Evolutionary conservation across 2,797 vertebrate species (phyloP).

Genomic region (Manis javanica): DNA sequence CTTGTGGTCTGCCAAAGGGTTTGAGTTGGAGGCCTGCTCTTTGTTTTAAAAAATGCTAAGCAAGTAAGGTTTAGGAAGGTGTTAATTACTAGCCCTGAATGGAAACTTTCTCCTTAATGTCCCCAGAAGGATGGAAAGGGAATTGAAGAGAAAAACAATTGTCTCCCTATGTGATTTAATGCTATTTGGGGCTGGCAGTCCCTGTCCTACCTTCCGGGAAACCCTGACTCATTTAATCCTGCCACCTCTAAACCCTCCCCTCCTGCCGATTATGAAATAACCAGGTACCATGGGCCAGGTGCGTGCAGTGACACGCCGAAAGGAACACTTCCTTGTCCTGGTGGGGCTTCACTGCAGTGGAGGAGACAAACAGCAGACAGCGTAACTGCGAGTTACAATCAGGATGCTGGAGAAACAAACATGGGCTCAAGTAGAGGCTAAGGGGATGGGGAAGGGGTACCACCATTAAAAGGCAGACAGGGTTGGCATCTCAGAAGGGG

Average conservation of each 20-base stretch:
- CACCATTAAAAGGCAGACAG: not conserved
- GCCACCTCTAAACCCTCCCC: not conserved
- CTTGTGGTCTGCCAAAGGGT: not conserved
- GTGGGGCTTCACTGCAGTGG: not conserved
- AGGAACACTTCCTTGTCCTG: not conserved
- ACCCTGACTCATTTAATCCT: not conserved
- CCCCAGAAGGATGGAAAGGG: not conserved
- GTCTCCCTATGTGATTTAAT: not conserved
- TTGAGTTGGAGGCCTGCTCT: not conserved
- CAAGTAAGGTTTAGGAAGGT: not conserved
- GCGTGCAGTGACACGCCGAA: not conserved
- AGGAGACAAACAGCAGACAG: not conserved
- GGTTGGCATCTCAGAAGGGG: not conserved
- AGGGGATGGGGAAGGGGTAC: not conserved
- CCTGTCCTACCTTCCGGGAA: not conserved
- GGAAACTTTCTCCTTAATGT: not conserved
- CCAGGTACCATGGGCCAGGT: not conserved
- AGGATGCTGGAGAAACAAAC: not conserved
- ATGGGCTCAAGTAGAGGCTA: too few relatives aligned
- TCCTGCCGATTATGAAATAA: not conserved
- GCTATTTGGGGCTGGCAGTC: not conserved
- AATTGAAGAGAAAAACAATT: not conserved
- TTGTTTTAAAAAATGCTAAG: not conserved
- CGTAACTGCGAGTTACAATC: not conserved
- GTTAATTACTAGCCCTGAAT: not conserved